Base-by-base conservation (phyloP, 2,888 invertebrate species). In the Boloria selene region DNA sequence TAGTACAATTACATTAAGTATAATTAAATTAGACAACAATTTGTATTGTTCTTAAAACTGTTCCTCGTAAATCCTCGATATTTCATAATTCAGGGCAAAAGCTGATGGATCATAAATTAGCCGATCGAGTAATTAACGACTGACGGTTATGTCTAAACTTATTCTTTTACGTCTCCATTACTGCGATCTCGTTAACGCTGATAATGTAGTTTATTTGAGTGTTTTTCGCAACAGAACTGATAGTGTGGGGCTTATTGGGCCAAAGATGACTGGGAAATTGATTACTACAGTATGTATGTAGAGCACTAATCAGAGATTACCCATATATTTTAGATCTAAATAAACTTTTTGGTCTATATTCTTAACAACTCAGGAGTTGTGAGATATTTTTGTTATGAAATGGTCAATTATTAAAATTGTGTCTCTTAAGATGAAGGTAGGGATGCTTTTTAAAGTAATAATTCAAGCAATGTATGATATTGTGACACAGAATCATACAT, bases 91-190 rank as follows among this genome's bases (percentile, higher is more conserved):
- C 59, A 61, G 49, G 13, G 13, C 26, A 16, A 59, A 49, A 58
- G 22, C 42, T 42, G 53, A 18, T 62, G 44, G 68, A 54, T 68
- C 68, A 68, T 69, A 66, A 69, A 69, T 69, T 51, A 55, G 53
- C 47, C 26, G 52, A 69, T 66, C 42, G 55, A 60, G 66, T 63
- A 59, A 66, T 66, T 66, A 66, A 66, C 63, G 62, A 51, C 51
- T 38, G 65, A 18, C 61, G 17, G 59, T 69, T 55, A 66, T 65
- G 63, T 66, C 47, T 59, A 10, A 70, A 67, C 64, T 67, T 62
- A 42, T 62, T 66, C 47, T 55, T 62, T 70, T 59, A 67, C 64
- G 53, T 64, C 67, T 59, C 60, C 52, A 55, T 67, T 65, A 65
- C 55, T 31, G 54, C 18, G 50, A 64, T 50, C 55, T 42, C 61